Evolutionary conservation across 2,113 vertebrate species (phyloP).

Genomic region (Brienomyrus longianalis): DNA sequence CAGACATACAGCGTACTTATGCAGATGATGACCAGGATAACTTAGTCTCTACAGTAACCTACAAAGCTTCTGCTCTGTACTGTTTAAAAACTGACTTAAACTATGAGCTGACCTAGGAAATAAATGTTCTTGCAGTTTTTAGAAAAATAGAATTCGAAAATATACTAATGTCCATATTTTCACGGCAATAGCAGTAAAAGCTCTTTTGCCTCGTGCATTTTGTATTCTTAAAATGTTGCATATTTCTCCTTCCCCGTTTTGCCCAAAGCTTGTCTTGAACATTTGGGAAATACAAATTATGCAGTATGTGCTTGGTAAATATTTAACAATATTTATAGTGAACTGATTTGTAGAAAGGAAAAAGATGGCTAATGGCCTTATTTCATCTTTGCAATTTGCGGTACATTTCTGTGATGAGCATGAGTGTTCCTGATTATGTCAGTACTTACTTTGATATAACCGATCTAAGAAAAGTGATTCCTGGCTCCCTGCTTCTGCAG

Average conservation of each 20-base stretch:
- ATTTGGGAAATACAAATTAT: neutral
- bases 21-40: neutral
- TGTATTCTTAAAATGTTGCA: neutral
- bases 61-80: neutral
- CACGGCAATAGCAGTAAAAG: neutral
- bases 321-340: neutral
- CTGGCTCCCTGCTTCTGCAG: neutral
- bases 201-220: neutral
- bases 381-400: neutral
- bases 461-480: neutral
- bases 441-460: neutral
- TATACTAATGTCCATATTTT: neutral
- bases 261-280: neutral
- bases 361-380: neutral
- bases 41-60: neutral
- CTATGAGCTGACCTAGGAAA: neutral
- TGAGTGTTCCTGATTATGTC: neutral
- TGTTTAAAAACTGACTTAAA: neutral
- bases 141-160: neutral
- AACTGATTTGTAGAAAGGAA: neutral
- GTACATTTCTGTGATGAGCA: neutral
- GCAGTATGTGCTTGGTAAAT: neutral
- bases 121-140: neutral
- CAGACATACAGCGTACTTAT: neutral
- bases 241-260: neutral